phyloP scores from a whole-genome alignment of 2,888 invertebrate species.

The Bellardia bayeri region DNA sequence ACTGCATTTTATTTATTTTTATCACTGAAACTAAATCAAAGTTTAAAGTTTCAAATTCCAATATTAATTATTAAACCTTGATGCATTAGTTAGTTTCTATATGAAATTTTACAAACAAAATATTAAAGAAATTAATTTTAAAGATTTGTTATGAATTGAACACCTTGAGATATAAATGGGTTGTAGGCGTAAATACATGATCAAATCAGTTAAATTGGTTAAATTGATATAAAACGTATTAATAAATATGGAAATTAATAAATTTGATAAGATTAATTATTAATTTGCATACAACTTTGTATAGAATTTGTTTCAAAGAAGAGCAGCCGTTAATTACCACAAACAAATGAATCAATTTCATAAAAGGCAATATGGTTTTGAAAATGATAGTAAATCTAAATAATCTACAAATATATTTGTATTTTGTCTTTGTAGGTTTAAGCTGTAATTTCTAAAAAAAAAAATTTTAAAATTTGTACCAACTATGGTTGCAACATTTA shows the following conservation, averaged over 20 bases:
- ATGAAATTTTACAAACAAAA: neutral
- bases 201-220: neutral
- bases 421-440: neutral
- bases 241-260: constrained; percentile 8
- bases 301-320: constrained; percentile 13
- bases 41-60: neutral
- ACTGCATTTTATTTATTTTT: neutral
- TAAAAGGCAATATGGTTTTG: neutral
- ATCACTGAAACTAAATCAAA: neutral
- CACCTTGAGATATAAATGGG: neutral
- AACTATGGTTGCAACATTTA: neutral
- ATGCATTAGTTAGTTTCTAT: neutral
- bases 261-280: neutral
- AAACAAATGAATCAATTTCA: neutral
- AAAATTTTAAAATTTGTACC: neutral
- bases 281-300: constrained; percentile 8
- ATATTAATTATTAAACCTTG: constrained; percentile 19
- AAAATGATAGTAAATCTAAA: neutral
- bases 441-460: neutral
- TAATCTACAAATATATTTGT: neutral
- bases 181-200: neutral
- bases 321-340: neutral
- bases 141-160: neutral
- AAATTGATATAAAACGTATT: neutral
- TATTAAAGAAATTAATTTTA: neutral